Conservation (phyloP, 53 echinoderm and acorn worm genomes). For the Crossaster papposus region DNA sequence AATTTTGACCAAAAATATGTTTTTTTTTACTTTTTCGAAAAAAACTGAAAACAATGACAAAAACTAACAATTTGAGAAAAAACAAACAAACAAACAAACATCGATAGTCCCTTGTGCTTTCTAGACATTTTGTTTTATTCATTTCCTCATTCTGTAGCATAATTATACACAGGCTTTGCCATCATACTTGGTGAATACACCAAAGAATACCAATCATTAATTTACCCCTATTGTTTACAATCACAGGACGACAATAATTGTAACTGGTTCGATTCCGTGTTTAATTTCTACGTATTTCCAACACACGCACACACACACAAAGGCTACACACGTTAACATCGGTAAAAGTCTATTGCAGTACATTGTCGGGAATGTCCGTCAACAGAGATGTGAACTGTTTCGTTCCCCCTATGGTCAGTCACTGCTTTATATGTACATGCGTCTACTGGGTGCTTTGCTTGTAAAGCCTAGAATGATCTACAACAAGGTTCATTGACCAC, state of each 20-base stretch:
- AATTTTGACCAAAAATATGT: too few relatives aligned
- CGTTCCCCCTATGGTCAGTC: neutral
- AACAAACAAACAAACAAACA: conserved; percentile 7
- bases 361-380: conserved; percentile 53
- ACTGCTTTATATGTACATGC: neutral
- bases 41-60: too few relatives aligned
- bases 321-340: conserved; percentile 11
- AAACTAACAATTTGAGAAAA: neutral
- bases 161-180: conserved; percentile 61
- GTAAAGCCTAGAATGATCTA: neutral
- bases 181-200: conserved; percentile 36
- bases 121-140: conserved; percentile 50
- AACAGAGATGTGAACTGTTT: neutral
- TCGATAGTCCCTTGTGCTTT: conserved; percentile 8
- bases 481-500: too few relatives aligned
- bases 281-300: neutral
- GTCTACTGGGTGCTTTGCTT: neutral
- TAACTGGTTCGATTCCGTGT: neutral
- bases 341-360: conserved; percentile 56
- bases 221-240: conserved; percentile 18
- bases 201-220: conserved; percentile 34
- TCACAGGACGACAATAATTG: neutral
- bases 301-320: conserved; percentile 41
- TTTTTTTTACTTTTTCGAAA: too few relatives aligned
- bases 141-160: conserved; percentile 55